These are phyloP conservation scores for Cyrtodaria siliqua DNA, from an alignment of 2,888 invertebrate species.

Conservation along the genomic window DNA sequence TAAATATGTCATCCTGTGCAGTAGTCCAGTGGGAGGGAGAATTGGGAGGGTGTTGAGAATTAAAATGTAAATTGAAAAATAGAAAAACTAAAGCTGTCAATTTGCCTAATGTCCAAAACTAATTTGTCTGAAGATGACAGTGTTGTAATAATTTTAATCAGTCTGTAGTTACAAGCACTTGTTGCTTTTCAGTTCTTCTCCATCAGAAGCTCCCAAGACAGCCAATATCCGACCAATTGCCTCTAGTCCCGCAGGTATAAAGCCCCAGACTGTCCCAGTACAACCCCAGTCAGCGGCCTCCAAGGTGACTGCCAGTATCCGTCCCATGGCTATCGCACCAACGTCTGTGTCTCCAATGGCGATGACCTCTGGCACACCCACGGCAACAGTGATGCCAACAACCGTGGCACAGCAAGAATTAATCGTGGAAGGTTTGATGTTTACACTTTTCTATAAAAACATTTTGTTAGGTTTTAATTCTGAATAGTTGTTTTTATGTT, in stretches of 20 bases:
- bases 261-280: constrained; percentile 77
- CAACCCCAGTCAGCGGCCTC: constrained; percentile 84
- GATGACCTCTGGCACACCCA: constrained; percentile 75
- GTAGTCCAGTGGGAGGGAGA: no score
- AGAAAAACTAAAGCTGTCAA: no score
- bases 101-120: no score
- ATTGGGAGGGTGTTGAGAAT: background rate
- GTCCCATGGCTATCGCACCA: constrained; percentile 93
- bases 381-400: constrained; percentile 85
- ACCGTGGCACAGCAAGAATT: constrained; percentile 76
- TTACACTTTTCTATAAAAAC: no score
- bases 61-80: no score
- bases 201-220: constrained; percentile 89
- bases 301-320: constrained; percentile 96
- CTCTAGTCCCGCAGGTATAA: constrained; percentile 87
- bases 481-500: no score
- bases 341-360: constrained; percentile 70
- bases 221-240: constrained; percentile 98
- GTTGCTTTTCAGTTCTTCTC: constrained; percentile 57
- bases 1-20: no score
- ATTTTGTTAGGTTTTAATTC: no score
- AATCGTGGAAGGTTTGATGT: constrained; percentile 60
- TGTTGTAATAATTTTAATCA: no score
- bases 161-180: no score
- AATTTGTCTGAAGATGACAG: no score